Percentiles rank a stretch among this genome's conserved stretches.
Evolutionary conservation across 2,113 vertebrate species (phyloP).

Genomic region (Oxyura jamaicensis): DNA sequence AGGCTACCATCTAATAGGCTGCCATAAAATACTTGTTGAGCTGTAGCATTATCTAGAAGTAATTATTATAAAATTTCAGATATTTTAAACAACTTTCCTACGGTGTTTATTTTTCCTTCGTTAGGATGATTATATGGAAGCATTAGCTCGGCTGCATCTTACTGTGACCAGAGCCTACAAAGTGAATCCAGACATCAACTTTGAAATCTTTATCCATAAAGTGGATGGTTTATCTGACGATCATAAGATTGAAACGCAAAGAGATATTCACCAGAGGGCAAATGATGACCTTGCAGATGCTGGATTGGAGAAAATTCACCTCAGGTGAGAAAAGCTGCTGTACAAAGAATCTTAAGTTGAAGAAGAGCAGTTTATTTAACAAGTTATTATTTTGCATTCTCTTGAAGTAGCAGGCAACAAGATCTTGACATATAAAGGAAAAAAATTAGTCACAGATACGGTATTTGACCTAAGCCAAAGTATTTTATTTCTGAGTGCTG

Average conservation of each 20-base stretch:
- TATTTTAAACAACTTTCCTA: neutral
- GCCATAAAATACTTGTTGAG: neutral
- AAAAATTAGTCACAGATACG: neutral
- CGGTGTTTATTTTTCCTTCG: conserved; percentile 24
- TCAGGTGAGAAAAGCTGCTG: conserved; percentile 81
- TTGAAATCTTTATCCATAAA: conserved; percentile 97
- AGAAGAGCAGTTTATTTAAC: neutral
- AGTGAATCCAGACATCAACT: conserved; percentile 94
- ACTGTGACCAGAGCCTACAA: conserved; percentile 93
- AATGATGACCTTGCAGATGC: conserved; percentile 92
- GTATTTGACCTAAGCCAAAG: neutral
- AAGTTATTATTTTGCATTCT: neutral
- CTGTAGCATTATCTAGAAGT: neutral
- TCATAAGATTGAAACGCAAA: conserved; percentile 94
- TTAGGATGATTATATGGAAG: conserved; percentile 94
- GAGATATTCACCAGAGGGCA: conserved; percentile 92
- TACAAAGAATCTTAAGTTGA: neutral
- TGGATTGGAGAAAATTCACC: conserved; percentile 89
- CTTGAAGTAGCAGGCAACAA: neutral
- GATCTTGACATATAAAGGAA: neutral
- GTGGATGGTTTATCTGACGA: conserved; percentile 94
- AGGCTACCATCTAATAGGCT: neutral
- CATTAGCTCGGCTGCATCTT: conserved; percentile 89
- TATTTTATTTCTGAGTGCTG: neutral
- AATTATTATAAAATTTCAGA: neutral